phyloP scores from a whole-genome alignment of 2,113 vertebrate genomes.

The Saguinus midas region DNA sequence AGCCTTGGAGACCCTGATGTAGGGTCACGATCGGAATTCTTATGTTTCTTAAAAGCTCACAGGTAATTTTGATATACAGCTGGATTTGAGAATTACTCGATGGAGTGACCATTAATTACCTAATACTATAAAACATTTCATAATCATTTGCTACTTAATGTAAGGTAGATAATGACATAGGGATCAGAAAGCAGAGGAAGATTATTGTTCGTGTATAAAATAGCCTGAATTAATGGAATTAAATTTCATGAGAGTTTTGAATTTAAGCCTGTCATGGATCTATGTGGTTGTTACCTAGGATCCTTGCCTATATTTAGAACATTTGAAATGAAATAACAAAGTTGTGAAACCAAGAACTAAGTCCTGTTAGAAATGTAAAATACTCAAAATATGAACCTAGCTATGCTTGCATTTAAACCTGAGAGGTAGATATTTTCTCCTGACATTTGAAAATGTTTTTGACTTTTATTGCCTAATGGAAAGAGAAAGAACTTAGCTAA shows the following conservation, averaged over 20 bases:
- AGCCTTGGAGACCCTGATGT: not conserved
- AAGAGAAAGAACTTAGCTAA: not conserved
- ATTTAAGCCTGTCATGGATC: not conserved
- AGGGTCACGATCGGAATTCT: not conserved
- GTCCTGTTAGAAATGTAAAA: not conserved
- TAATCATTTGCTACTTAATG: not conserved
- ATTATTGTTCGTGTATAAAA: conserved; percentile 32
- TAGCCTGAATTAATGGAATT: not conserved
- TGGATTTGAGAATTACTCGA: conserved; percentile 19
- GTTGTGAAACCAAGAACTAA: conserved; percentile 18
- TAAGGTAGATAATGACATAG: not conserved
- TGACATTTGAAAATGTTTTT: not conserved
- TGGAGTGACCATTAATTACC: not conserved
- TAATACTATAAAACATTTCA: not conserved
- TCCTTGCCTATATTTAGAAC: conserved; percentile 17
- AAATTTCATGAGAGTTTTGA: conserved; percentile 21
- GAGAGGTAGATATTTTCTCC: not conserved
- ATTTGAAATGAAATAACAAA: conserved; percentile 31
- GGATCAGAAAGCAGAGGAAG: not conserved
- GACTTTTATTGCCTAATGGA: not conserved
- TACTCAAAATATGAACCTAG: not conserved
- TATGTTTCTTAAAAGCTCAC: not conserved
- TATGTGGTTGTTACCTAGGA: not conserved
- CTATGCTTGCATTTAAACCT: conserved; percentile 31
- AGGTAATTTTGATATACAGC: not conserved